Evolutionary conservation across 2,797 vertebrate species (phyloP), one percentile per base, ranked within the genome.

Genomic region (Brachyalestes nurse): DNA sequence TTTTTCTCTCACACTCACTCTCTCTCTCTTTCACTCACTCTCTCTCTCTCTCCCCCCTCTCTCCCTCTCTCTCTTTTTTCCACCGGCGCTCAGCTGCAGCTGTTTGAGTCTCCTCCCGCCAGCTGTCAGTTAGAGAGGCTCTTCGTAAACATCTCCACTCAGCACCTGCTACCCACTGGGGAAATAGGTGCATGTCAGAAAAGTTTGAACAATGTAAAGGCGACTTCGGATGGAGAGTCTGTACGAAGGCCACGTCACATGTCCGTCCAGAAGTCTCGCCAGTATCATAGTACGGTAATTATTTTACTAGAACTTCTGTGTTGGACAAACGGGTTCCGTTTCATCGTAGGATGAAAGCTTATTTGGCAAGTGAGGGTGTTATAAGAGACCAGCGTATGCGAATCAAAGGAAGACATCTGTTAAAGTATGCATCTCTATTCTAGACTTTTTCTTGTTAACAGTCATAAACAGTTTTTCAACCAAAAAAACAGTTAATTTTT

Each of bases 81-180:
- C 91, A 87, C 88, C 89, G 92, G 81, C 92, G 90, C 92, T 86
- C 90, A 88, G 91, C 90, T 95, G 93, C 95, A 96, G 95, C 95
- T 96, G 95, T 94, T 94, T 93, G 88, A 92, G 88, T 91, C 90
- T 88, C 88, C 79, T 90, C 89, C 88, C 90, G 89, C 95, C 95
- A 97, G 95, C 95, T 96, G 95, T 95, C 93, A 93, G 87, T 90
- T 84, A 89, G 87, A 87, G 75, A 85, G 79, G 83, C 88, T 91
- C 92, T 90, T 89, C 78, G 88, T 92, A 95, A 95, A 93, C 91
- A 93, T 92, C 92, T 91, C 86, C 89, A 90, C 91, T 91, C 90
- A 93, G 94, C 94, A 95, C 93, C 93, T 95, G 91, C 93, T 93
- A 93, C 93, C 94, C 92, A 89, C 88, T 90, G 88, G 92, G 92